Conservation (phyloP, 2,797 vertebrate species). For the Sorex maritimensis region DNA sequence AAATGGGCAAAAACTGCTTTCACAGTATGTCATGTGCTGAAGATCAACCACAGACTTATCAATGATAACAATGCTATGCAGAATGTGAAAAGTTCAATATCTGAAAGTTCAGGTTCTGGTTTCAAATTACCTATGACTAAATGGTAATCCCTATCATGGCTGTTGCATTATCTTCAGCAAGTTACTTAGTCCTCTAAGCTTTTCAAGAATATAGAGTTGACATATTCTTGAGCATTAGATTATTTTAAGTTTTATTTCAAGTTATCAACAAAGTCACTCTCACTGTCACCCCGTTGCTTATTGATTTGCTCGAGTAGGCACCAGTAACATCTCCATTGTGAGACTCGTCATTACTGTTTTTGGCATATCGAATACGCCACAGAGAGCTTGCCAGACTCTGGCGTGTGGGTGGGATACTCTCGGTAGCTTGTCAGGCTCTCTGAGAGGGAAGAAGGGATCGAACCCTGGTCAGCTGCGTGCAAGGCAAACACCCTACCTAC, state of each 20-base stretch:
- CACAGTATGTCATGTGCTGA: slow-evolving; percentile 31
- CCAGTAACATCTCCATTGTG: too few relatives aligned
- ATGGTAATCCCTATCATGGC: background rate
- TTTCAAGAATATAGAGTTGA: background rate
- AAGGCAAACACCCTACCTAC: too few relatives aligned
- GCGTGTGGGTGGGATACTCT: too few relatives aligned
- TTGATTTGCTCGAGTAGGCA: too few relatives aligned
- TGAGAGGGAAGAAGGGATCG: too few relatives aligned
- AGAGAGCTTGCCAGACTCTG: too few relatives aligned
- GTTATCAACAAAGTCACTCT: background rate
- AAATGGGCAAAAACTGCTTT: slow-evolving; percentile 67
- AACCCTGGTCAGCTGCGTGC: too few relatives aligned
- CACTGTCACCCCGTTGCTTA: too few relatives aligned
- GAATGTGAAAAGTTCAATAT: background rate
- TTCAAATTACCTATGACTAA: background rate
- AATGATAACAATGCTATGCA: slow-evolving; percentile 15
- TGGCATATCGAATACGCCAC: too few relatives aligned
- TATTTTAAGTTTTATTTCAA: background rate
- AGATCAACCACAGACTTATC: slow-evolving; percentile 57
- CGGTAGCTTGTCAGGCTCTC: too few relatives aligned
- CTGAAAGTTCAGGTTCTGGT: background rate
- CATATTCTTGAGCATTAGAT: slow-evolving; percentile 1
- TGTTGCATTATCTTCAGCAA: background rate
- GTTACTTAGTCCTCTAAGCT: background rate
- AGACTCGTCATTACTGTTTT: too few relatives aligned